These are phyloP conservation scores for Dendrocincla tyrannina DNA, from an alignment of 2,797 vertebrate genomes.

Conservation along the genomic window DNA sequence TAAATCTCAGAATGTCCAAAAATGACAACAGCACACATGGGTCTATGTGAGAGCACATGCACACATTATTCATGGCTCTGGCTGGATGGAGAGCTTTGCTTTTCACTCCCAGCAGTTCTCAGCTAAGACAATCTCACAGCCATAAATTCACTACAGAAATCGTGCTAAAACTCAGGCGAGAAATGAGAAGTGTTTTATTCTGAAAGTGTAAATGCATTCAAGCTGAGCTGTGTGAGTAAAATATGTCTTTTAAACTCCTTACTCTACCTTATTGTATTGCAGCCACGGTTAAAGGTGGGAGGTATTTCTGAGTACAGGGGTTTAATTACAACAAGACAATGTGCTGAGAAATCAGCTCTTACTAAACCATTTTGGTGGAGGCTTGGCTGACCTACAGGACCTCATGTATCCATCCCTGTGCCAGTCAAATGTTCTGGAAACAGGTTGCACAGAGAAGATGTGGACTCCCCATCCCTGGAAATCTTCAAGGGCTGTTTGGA, in stretches of 20 bases:
- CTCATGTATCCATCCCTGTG: background rate
- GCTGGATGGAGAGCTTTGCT: background rate
- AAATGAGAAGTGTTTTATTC: slow-evolving; percentile 39
- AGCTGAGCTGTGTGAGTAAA: slow-evolving; percentile 12
- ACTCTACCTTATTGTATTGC: background rate
- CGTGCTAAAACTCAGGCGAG: slow-evolving; percentile 15
- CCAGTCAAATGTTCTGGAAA: background rate
- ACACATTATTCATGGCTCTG: slow-evolving; percentile 43
- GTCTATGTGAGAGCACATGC: slow-evolving; percentile 24
- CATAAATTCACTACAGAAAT: slow-evolving; percentile 14
- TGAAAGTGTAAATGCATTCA: slow-evolving; percentile 47
- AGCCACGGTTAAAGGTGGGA: background rate
- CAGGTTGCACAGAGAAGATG: background rate
- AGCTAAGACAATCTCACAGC: slow-evolving; percentile 29
- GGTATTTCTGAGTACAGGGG: background rate
- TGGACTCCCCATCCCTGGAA: background rate
- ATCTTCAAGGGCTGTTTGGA: background rate
- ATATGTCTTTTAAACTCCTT: background rate
- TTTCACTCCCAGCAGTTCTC: slow-evolving; percentile 11
- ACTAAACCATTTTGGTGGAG: background rate
- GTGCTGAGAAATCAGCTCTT: background rate
- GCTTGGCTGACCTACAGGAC: background rate
- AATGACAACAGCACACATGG: slow-evolving; percentile 53
- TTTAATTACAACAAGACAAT: background rate
- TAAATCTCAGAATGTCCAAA: background rate